Percentiles rank a stretch among this genome's conserved stretches.
These are phyloP conservation scores for Malachius bipustulatus DNA, from an alignment of 2,888 invertebrate genomes.

Conservation along the genomic window DNA sequence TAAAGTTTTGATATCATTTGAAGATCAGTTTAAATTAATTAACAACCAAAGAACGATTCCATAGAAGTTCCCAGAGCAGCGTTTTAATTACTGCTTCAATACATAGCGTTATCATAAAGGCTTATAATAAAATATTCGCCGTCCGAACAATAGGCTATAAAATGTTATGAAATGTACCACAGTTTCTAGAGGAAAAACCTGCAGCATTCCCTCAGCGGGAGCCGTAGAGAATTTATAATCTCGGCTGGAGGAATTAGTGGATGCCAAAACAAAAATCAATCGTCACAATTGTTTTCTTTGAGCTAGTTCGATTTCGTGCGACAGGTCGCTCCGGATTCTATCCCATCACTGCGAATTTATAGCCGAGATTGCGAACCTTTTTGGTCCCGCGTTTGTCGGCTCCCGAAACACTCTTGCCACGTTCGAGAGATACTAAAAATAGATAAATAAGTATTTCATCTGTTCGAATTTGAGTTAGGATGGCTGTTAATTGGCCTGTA, in stretches of 20 bases:
- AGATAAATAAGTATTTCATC: too few relatives aligned
- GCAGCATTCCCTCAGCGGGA: slow-evolving; percentile 27
- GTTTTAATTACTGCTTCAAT: slow-evolving; percentile 25
- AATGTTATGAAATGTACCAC: slow-evolving; percentile 34
- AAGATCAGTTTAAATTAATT: slow-evolving; percentile 20
- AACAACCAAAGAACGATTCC: slow-evolving; percentile 17
- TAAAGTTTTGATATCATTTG: not conserved
- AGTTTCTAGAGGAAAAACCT: slow-evolving; percentile 27
- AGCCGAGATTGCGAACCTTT: too few relatives aligned
- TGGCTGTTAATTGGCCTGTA: too few relatives aligned
- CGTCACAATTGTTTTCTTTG: not conserved
- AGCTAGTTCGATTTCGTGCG: too few relatives aligned
- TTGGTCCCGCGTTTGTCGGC: too few relatives aligned
- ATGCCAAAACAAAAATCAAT: slow-evolving; percentile 14
- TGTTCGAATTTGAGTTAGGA: too few relatives aligned
- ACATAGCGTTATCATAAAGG: slow-evolving; percentile 28
- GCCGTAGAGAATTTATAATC: slow-evolving; percentile 32
- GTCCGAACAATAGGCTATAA: slow-evolving; percentile 33
- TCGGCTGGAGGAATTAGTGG: slow-evolving; percentile 21
- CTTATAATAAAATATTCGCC: slow-evolving; percentile 25
- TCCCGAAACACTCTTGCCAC: too few relatives aligned
- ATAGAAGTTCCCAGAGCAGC: slow-evolving; percentile 21
- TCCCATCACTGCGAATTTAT: too few relatives aligned
- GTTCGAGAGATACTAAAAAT: too few relatives aligned
- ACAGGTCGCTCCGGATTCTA: too few relatives aligned